phyloP scores from a whole-genome alignment of 1,140 invertebrate species.

The Anastatus disparis region DNA sequence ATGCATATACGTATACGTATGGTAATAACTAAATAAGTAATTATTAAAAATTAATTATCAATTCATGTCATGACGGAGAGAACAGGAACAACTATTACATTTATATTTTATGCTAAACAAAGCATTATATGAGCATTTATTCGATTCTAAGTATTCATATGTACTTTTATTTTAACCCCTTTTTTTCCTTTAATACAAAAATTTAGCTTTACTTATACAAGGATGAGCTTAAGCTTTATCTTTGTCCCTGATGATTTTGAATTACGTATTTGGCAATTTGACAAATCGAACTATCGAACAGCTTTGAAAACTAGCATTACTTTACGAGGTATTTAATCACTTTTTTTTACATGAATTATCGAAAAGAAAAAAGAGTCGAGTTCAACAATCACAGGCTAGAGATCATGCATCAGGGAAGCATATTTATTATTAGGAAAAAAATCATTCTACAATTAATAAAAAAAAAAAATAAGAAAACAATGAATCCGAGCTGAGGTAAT shows the following conservation, averaged over 20 bases:
- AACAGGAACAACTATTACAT: constrained; percentile 36
- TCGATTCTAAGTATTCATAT: constrained; percentile 18
- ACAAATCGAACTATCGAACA: constrained; percentile 35
- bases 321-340: constrained; percentile 4
- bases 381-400: constrained; percentile 29
- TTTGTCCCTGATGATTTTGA: constrained; percentile 18
- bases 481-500: constrained; percentile 28
- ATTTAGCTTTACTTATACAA: neutral
- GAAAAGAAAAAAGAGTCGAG: constrained; percentile 18
- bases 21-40: constrained; percentile 24
- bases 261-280: constrained; percentile 39
- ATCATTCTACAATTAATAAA: neutral
- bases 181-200: neutral
- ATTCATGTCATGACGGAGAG: constrained; percentile 15
- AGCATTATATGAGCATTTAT: constrained; percentile 1
- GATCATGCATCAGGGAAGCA: constrained; percentile 14
- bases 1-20: constrained; percentile 1
- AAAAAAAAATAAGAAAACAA: constrained; percentile 23
- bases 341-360: neutral
- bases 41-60: constrained; percentile 11
- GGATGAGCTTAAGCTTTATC: neutral
- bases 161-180: constrained; percentile 5
- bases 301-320: constrained; percentile 39
- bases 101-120: neutral
- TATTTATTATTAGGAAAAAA: constrained; percentile 3